Percentiles rank a stretch among this genome's conserved stretches.
Evolutionary conservation across 2,888 invertebrate genomes (phyloP).

Genomic region (Apomyelois bistriatella): DNA sequence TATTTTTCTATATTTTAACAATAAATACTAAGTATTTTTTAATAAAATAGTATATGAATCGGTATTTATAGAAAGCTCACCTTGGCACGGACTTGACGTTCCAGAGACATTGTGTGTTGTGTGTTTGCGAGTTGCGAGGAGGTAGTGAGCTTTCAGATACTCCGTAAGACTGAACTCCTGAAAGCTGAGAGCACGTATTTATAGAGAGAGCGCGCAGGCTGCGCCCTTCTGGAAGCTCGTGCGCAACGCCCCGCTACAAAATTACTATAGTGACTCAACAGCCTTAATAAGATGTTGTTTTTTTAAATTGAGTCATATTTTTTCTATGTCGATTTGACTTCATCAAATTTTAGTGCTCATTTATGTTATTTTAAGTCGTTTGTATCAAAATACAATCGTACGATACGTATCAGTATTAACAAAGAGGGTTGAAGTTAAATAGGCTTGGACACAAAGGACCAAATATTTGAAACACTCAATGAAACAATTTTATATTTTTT

Average conservation of each 20-base stretch:
- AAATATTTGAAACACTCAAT: no score
- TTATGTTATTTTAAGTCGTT: no score
- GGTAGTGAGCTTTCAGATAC: conserved; percentile 54
- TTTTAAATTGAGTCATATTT: conserved; percentile 6
- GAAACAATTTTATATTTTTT: no score
- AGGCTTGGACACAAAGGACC: no score
- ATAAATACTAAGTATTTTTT: not conserved
- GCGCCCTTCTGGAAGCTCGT: conserved; percentile 73
- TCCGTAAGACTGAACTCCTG: conserved; percentile 75
- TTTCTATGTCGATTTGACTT: not conserved
- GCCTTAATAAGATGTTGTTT: conserved; percentile 32
- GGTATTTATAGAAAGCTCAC: conserved; percentile 53
- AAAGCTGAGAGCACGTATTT: conserved; percentile 66
- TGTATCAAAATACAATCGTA: no score
- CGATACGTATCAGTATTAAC: no score
- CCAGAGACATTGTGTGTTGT: conserved; percentile 88
- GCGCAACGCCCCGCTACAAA: conserved; percentile 42
- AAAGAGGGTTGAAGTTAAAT: no score
- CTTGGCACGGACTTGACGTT: conserved; percentile 95
- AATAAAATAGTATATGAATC: not conserved
- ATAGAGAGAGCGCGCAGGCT: conserved; percentile 60
- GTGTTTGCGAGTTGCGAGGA: conserved; percentile 43
- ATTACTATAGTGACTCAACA: conserved; percentile 71
- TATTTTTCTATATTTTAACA: no score
- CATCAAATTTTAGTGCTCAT: no score